These are phyloP conservation scores for Paracentrotus lividus DNA, from an alignment of 53 echinoderm and acorn worm species.

Conservation along the genomic window DNA sequence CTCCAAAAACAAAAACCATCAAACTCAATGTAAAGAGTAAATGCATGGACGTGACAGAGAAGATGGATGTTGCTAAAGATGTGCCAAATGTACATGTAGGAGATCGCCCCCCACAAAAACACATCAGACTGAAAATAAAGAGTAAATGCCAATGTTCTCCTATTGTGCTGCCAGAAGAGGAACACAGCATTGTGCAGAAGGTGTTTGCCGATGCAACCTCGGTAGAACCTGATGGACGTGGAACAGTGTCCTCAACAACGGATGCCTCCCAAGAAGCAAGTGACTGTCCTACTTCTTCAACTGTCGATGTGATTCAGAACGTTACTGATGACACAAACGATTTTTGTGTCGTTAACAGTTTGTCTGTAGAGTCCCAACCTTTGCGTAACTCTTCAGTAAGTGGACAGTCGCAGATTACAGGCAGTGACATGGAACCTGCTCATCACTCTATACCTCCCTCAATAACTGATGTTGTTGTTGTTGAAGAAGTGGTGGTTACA, in stretches of 20 bases:
- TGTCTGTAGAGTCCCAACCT: neutral
- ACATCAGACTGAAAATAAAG: neutral
- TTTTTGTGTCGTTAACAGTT: neutral
- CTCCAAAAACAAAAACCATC: too few species aligned
- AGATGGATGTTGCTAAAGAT: neutral
- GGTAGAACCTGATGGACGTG: neutral
- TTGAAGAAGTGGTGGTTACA: constrained; percentile 48
- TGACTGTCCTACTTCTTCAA: neutral
- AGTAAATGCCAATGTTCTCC: constrained; percentile 75
- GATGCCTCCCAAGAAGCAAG: neutral
- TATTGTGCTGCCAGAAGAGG: constrained; percentile 73
- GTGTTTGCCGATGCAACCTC: constrained; percentile 68
- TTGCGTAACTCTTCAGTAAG: neutral
- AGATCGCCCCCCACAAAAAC: neutral
- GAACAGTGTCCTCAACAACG: neutral
- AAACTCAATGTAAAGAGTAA: too few species aligned
- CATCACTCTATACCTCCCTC: neutral
- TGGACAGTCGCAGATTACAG: neutral
- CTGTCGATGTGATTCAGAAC: constrained; percentile 19
- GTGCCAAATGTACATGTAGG: too few species aligned
- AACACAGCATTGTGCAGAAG: constrained; percentile 65
- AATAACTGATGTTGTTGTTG: constrained; percentile 3
- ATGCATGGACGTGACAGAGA: constrained; percentile 9
- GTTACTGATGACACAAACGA: neutral
- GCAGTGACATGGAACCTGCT: neutral